Base-by-base conservation (phyloP, 2,113 vertebrate species). In the Tricholaema leucomelas region DNA sequence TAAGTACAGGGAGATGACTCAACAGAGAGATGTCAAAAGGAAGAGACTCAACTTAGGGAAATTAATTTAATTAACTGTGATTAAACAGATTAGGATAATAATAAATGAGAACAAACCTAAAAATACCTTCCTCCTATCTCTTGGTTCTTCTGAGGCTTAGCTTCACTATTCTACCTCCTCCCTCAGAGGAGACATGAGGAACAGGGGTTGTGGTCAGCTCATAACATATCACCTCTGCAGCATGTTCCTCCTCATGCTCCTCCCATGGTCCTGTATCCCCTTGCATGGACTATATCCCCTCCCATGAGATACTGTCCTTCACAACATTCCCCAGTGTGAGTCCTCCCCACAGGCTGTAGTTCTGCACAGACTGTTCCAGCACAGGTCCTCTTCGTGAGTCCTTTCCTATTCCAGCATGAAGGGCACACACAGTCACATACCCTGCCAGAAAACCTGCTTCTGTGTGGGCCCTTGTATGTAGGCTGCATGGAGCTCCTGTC, bases 371-470 rank as follows among this genome's bases (percentile, higher is more conserved):
- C 13, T 33, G 15, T 28, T 61, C 28, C 25, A 55, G 24, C 9
- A 6, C 18, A 15, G 8, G 6, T 40, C 24, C 13, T 58, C 54
- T 65, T 11, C 23, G 19, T 0, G 0, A 23, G 1, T 36, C 5
- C 15, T 55, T 73, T 74, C 11, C 11, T 54, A 2, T 28, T 63
- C 8, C 13, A 23, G 2, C 0, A 0, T 31, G 16, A 46, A 46
- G 46, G 9, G 46, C 19, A 5, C 6, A 5, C 6, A 2, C 12
- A 10, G n/a, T 40, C 28, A 46, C n/a, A 55, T 19, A 13, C 20
- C 15, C n/a, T 88, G 38, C 15, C 61, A 75, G 61, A 61, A 69
- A 82, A 54, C 11, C n/a, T 74, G 17, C 6, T 54, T 6, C 31
- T 52, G 7, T 5, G 0, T 44, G 55, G 24, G 6, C 2, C 59